These are phyloP conservation scores for Drosophila dives DNA, from an alignment of 2,888 invertebrate species.

Conservation along the genomic window DNA sequence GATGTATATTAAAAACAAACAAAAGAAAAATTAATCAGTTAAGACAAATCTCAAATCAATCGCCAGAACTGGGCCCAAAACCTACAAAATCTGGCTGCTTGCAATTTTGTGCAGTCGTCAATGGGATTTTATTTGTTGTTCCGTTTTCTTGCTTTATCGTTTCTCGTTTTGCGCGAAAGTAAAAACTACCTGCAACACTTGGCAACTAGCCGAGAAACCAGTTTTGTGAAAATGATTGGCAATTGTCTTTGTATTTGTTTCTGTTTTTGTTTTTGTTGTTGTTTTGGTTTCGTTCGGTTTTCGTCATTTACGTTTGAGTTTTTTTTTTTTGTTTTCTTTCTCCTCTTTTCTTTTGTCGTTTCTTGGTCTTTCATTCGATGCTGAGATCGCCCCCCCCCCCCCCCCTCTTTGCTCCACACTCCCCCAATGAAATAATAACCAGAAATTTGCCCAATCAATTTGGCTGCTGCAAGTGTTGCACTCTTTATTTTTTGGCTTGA, in stretches of 20 bases:
- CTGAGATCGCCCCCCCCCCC: neutral
- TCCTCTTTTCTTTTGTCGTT: slow-evolving; percentile 8
- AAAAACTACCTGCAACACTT: slow-evolving; percentile 76
- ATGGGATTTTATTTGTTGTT: slow-evolving; percentile 21
- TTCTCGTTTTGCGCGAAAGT: slow-evolving; percentile 74
- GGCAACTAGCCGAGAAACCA: slow-evolving; percentile 62
- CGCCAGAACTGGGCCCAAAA: slow-evolving; percentile 42
- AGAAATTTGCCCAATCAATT: slow-evolving; percentile 43
- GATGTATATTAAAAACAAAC: slow-evolving; percentile 69
- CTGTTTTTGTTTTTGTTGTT: slow-evolving; percentile 59
- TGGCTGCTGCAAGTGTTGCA: slow-evolving; percentile 41
- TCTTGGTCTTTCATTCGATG: slow-evolving; percentile 17
- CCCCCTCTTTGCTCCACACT: neutral
- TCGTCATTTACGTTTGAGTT: slow-evolving; percentile 27
- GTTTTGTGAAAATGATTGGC: slow-evolving; percentile 77
- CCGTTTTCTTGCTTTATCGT: slow-evolving; percentile 41
- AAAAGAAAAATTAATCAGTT: slow-evolving; percentile 61
- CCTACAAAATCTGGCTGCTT: slow-evolving; percentile 55
- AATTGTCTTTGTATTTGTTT: slow-evolving; percentile 56
- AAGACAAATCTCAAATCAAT: slow-evolving; percentile 35
- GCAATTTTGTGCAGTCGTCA: slow-evolving; percentile 48
- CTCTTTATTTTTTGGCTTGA: neutral
- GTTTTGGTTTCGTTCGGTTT: slow-evolving; percentile 52
- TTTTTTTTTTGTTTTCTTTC: neutral
- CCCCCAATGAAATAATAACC: slow-evolving; percentile 26